Base-by-base conservation (phyloP, 2,797 vertebrate genomes). In the Myotis planiceps region DNA sequence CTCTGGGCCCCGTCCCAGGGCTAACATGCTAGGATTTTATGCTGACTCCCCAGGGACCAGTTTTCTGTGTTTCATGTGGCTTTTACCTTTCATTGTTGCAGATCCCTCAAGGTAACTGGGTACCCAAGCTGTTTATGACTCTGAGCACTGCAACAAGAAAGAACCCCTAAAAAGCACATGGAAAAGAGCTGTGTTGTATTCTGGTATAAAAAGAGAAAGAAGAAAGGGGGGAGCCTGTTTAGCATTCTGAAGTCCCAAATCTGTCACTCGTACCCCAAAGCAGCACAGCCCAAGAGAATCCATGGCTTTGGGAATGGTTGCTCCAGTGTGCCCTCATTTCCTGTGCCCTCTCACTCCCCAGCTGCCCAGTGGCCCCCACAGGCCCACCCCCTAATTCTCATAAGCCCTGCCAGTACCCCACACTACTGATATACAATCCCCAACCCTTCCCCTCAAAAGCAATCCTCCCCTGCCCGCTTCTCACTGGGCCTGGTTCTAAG, bases 91-190 rank as follows among this genome's bases (percentile, higher is more conserved):
- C 21, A 45, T 39, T 13, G 69, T 8, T 42, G 32, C 39, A 69
- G 37, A 65, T 66, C 42, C 53, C 7, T 60, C 25, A 74, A 84
- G 72, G 66, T 87, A 88, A 81, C 63, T 75, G 51, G 58, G n/a
- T 63, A n/a, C 39, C 18, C 34, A 18, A 66, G 72, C 51, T 58
- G 8, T 63, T 93, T 75, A 80, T 68, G 78, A 68, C 29, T 83
- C 88, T 51, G 42, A 69, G 51, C 66, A 75, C 5, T 65, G 18
- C 25, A 25, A 29, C 42, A 71, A 84, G 19, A 37, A 87, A 45
- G 21, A 63, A 23, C n/a, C 32, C 47, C 47, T 23, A 37, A 55
- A 82, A 90, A 87, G 23, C 39, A 58, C 16, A 58, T 27, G 47
- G 19, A 66, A 58, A 80, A 79, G 8, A 88, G 55, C n/a, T 25